These are phyloP conservation scores for Mythimna vitellina DNA, from an alignment of 2,888 invertebrate genomes.

Conservation along the genomic window DNA sequence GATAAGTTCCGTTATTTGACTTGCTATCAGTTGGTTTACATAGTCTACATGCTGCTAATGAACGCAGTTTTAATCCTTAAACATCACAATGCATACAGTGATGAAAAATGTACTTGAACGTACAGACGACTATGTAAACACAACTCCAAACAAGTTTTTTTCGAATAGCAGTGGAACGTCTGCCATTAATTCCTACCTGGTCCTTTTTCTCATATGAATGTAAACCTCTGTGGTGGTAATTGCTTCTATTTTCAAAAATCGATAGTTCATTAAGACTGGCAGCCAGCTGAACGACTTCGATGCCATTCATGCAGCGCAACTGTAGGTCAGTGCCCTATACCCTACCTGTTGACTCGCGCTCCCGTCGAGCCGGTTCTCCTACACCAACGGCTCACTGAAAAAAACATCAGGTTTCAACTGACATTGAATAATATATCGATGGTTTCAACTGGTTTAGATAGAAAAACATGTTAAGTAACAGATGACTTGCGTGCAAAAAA, in stretches of 20 bases:
- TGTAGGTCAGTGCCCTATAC: slow-evolving; percentile 89
- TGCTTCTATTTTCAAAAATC: slow-evolving; percentile 58
- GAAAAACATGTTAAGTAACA: slow-evolving; percentile 54
- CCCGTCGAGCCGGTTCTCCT: slow-evolving; percentile 85
- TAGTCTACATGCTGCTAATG: slow-evolving; percentile 54
- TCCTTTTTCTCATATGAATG: not conserved
- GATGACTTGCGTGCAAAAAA: slow-evolving; percentile 40
- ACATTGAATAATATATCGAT: slow-evolving; percentile 68
- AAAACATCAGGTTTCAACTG: slow-evolving; percentile 75
- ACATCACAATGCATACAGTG: slow-evolving; percentile 9
- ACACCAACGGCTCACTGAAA: slow-evolving; percentile 72
- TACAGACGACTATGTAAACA: slow-evolving; percentile 43
- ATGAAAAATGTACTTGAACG: slow-evolving; percentile 8
- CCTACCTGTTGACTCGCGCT: slow-evolving; percentile 86
- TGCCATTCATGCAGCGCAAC: slow-evolving; percentile 84
- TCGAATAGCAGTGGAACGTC: not conserved
- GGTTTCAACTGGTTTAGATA: slow-evolving; percentile 47
- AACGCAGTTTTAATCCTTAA: slow-evolving; percentile 36
- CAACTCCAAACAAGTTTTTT: slow-evolving; percentile 27
- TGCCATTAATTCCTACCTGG: not conserved
- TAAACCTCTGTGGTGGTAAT: slow-evolving; percentile 16
- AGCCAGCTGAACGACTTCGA: slow-evolving; percentile 74
- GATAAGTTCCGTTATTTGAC: slow-evolving; percentile 63
- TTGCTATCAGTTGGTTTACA: slow-evolving; percentile 59
- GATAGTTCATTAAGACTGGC: slow-evolving; percentile 70